Conservation (phyloP, 2,888 invertebrate species). For the Sphaerophoria rueppellii region DNA sequence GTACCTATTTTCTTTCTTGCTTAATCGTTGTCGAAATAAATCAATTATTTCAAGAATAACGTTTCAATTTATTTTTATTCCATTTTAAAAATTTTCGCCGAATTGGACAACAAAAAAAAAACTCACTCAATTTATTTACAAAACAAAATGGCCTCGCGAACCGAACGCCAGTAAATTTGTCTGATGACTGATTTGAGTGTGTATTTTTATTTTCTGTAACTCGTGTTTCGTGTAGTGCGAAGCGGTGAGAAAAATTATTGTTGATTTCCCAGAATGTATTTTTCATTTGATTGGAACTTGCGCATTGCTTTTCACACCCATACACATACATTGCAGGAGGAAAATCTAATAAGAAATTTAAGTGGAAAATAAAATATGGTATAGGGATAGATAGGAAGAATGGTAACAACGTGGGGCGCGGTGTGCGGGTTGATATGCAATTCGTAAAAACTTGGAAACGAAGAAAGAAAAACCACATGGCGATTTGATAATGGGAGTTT, state of each 20-base stretch:
- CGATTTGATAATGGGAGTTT: slow-evolving; percentile 47
- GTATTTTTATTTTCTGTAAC: slow-evolving; percentile 39
- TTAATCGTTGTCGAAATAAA: background rate
- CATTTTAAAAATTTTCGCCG: background rate
- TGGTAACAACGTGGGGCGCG: background rate
- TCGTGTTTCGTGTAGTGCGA: background rate
- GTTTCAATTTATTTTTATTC: background rate
- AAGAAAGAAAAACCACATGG: slow-evolving; percentile 32
- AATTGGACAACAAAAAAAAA: background rate
- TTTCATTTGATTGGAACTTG: slow-evolving; percentile 22
- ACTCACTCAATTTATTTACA: slow-evolving; percentile 31
- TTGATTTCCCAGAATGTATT: slow-evolving; percentile 42
- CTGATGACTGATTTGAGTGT: slow-evolving; percentile 59
- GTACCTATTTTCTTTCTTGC: background rate
- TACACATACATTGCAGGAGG: background rate
- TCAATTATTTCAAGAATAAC: too few relatives aligned
- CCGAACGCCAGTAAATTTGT: slow-evolving; percentile 51
- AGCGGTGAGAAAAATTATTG: slow-evolving; percentile 21
- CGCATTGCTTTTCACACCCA: background rate
- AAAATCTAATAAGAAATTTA: slow-evolving; percentile 24
- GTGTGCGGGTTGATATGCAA: background rate
- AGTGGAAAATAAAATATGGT: background rate
- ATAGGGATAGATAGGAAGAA: background rate
- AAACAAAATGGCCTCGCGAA: slow-evolving; percentile 34
- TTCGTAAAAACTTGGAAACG: slow-evolving; percentile 9